These are phyloP conservation scores for Hipparchia sbordonii DNA, from an alignment of 2,888 invertebrate genomes.

Conservation along the genomic window DNA sequence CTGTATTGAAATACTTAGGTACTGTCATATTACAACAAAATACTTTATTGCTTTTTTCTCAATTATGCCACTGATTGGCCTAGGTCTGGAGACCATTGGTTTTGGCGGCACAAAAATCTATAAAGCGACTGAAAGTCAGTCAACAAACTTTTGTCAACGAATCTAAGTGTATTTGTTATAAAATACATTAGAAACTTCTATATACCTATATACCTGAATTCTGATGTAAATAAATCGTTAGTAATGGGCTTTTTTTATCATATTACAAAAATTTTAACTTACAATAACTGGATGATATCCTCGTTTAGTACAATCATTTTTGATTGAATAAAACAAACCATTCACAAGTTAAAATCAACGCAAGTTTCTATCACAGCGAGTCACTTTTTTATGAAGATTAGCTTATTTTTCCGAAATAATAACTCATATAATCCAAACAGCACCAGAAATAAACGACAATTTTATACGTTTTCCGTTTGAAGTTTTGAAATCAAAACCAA, in stretches of 20 bases:
- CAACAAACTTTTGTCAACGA: too few relatives aligned
- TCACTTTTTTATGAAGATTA: not conserved
- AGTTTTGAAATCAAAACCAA: conserved; percentile 39
- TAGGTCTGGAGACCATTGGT: not conserved
- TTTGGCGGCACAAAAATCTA: not conserved
- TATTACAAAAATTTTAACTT: conserved; percentile 50
- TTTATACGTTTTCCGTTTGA: conserved; percentile 33
- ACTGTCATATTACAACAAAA: too few relatives aligned
- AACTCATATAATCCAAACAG: not conserved
- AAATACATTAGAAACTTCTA: not conserved
- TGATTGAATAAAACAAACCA: conserved; percentile 28
- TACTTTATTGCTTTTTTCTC: too few relatives aligned
- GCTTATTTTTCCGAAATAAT: not conserved
- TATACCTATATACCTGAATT: not conserved
- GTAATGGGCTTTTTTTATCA: not conserved
- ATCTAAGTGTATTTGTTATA: too few relatives aligned
- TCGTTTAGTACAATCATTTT: conserved; percentile 61
- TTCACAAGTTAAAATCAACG: conserved; percentile 9
- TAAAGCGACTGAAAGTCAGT: too few relatives aligned
- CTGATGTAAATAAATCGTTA: not conserved
- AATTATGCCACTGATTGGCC: not conserved
- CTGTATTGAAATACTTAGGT: too few relatives aligned
- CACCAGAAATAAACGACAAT: not conserved
- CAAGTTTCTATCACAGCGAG: not conserved
- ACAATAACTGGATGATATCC: conserved; percentile 68